A percentile compares a stretch with the other conserved stretches of the same genome.
phyloP scores from a whole-genome alignment of 1,140 invertebrate species.

The Drosophila persimilis region DNA sequence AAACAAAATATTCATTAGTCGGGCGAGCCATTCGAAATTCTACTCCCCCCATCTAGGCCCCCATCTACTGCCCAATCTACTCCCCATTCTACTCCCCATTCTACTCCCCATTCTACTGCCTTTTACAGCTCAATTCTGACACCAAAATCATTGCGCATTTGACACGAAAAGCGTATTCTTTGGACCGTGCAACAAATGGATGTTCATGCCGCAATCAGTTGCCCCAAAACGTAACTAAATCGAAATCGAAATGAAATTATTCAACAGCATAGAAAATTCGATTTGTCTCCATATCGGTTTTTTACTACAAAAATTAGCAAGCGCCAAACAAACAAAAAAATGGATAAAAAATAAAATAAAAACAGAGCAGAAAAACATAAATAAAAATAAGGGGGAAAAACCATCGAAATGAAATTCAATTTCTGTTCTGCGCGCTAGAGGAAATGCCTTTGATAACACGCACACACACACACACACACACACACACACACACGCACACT shows the following conservation, averaged over 20 bases:
- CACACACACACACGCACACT: conserved; percentile 18
- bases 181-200: conserved; percentile 48
- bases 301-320: conserved; percentile 52
- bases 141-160: conserved; percentile 35
- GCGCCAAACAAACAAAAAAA: conserved; percentile 12
- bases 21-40: neutral
- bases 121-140: conserved; percentile 19
- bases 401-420: conserved; percentile 78
- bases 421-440: conserved; percentile 32
- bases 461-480: conserved; percentile 3
- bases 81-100: too few species aligned
- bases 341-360: conserved; percentile 63
- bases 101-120: neutral
- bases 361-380: conserved; percentile 28
- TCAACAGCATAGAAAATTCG: conserved; percentile 76
- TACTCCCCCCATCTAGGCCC: too few species aligned
- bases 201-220: conserved; percentile 59
- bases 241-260: conserved; percentile 73
- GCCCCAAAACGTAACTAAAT: conserved; percentile 16
- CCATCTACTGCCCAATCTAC: too few species aligned
- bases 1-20: conserved; percentile 13
- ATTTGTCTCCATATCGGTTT: conserved; percentile 34
- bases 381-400: conserved; percentile 49
- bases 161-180: conserved; percentile 43
- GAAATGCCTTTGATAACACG: conserved; percentile 64